Base-by-base conservation (phyloP, 1,140 invertebrate genomes). In the Drosophila saltans region DNA sequence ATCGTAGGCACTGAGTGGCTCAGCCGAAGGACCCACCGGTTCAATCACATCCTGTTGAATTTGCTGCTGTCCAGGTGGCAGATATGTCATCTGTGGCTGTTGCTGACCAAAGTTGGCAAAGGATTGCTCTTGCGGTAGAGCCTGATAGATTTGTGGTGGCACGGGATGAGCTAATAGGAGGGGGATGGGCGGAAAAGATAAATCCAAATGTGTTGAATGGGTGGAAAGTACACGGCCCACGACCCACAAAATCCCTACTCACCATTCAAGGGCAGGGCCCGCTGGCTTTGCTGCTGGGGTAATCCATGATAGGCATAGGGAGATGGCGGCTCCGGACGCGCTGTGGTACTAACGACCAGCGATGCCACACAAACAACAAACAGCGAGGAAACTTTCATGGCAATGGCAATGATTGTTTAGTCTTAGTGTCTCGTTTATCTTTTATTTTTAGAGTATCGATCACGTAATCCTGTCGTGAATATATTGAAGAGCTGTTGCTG, bases 261-360 rank as follows among this genome's bases (percentile, higher is more conserved):
- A 91, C 90, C 86, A 72, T 90, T 91, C 16, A 81, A 58, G 58
- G 83, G 83, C 73, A 91, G 57, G 45, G 76, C 90, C 67, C 81
- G 77, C 70, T 88, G 89, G 57, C 76, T 83, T 92, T 94, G 89
- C 78, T 91, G 88, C 79, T 91, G 88, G 0, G 84, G 84, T 89
- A 89, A 89, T 82, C 93, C 92, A 79, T 93, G 93, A 90, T 94
- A 94, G 80, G 91, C 93, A 80, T 94, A 94, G 57, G 93, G 93
- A 5, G 93, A 93, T 84, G 93, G 93, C 2, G 94, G 93, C 91
- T 94, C 94, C 81, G 94, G 94, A 72, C 93, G 92, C 21, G 93
- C 94, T 78, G 92, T 91, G 80, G 92, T 93, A 80, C 93, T 90
- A 52, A 93, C 93, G 90, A 93, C 80, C 56, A 88, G 72, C 10